Evolutionary conservation across 1,140 invertebrate genomes (phyloP), one percentile per base, ranked within the genome.

Genomic region (Caenorhabditis inopinata): DNA sequence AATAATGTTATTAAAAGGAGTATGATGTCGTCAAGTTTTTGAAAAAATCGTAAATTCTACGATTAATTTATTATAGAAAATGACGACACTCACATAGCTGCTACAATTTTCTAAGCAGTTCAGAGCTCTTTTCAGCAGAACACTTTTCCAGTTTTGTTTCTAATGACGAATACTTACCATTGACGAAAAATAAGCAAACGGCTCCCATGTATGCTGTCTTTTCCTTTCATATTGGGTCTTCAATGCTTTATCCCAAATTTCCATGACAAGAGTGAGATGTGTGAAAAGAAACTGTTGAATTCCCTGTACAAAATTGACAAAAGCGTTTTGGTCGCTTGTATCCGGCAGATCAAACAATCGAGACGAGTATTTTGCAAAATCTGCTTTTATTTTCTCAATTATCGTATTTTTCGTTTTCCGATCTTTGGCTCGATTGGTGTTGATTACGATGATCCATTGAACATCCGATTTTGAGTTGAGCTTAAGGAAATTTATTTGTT

Each of bases 401-500:
- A 87, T 48, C 4, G 68, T 38, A 4, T 23, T 68, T 27, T 86
- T 77, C 21, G 49, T 82, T 62, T 87, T 87, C 29, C 86, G 85
- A 23, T 87, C 86, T 49, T 85, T 84, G 2, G 84, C 85, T 46
- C 73, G 68, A 2, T 85, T 83, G 9, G 84, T 83, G 38, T 87
- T 87, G 47, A 85, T 84, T 18, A 87, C 78, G 32, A 87, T 88
- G 5, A 88, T 21, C 87, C 87, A 87, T 51, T 85, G 80, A 27
- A 80, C 29, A 18, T 77, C 76, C 32, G 75, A 76, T 84, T 45
- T 47, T n/a, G 76, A 45, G 45, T 42, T 78, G 23, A 78, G n/a
- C 76, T 76, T 47, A 14, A 76, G 42, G 11, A 5, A 51, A n/a
- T n/a, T n/a, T n/a, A 42, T 5, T 7, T 42, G 5, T 42, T 42